These are phyloP conservation scores for Tragopan temminckii DNA, from an alignment of 2,797 vertebrate genomes.

Conservation along the genomic window DNA sequence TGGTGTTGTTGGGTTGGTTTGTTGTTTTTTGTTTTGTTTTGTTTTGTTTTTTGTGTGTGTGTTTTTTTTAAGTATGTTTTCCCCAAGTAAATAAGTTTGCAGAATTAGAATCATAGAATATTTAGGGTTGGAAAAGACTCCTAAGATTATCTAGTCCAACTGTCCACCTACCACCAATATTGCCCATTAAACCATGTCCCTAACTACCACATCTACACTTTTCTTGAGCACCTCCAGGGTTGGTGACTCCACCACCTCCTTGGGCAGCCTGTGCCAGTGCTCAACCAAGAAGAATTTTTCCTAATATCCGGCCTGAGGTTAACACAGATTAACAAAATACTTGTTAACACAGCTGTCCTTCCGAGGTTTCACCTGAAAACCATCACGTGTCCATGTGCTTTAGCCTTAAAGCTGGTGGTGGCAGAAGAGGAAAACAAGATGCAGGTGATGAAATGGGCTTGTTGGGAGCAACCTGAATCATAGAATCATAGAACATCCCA, in stretches of 20 bases:
- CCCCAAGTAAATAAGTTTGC: neutral
- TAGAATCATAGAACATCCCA: no score
- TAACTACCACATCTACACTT: no score
- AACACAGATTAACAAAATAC: neutral
- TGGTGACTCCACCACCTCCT: no score
- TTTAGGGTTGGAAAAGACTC: no score
- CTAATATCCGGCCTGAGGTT: neutral
- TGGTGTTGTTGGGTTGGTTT: neutral
- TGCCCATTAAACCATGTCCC: no score
- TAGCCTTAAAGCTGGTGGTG: neutral
- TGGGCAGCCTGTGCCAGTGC: no score
- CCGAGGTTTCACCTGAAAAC: neutral
- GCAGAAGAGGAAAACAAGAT: neutral
- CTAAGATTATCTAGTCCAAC: no score
- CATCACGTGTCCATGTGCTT: neutral
- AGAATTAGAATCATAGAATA: neutral
- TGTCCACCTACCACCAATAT: no score
- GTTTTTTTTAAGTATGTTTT: neutral
- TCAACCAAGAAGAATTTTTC: no score
- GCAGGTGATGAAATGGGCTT: neutral
- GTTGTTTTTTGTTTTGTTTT: neutral
- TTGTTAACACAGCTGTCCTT: neutral
- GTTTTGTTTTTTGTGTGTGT: neutral
- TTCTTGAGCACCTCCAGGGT: no score
- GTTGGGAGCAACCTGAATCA: neutral